Evolutionary conservation across 2,888 invertebrate species (phyloP).

Genomic region (Apamea epomidion): DNA sequence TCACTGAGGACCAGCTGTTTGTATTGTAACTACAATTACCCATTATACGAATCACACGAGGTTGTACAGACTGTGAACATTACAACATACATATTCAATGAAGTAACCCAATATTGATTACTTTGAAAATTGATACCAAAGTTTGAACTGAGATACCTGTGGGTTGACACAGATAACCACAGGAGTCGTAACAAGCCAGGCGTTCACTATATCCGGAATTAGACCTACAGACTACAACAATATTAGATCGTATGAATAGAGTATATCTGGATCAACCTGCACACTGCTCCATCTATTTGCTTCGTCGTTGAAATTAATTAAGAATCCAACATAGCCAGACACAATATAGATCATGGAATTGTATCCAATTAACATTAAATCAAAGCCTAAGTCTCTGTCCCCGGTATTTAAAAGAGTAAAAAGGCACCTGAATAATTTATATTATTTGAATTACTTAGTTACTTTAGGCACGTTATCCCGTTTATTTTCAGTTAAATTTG

Average conservation of each 20-base stretch:
- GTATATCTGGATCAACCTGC: slow-evolving; percentile 34
- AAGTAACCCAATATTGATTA: slow-evolving; percentile 55
- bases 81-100: slow-evolving; percentile 36
- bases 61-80: slow-evolving; percentile 1
- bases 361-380: slow-evolving; percentile 31
- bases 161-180: slow-evolving; percentile 51
- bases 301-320: slow-evolving; percentile 59
- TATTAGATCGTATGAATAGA: slow-evolving; percentile 42
- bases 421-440: slow-evolving; percentile 25
- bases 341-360: slow-evolving; percentile 7
- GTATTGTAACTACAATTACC: not conserved
- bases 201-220: slow-evolving; percentile 19
- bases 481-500: slow-evolving; percentile 35
- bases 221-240: slow-evolving; percentile 13
- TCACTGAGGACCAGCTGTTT: not conserved
- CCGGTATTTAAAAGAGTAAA: slow-evolving; percentile 32
- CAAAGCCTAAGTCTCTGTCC: slow-evolving; percentile 17
- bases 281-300: slow-evolving; percentile 36
- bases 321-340: slow-evolving; percentile 26
- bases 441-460: slow-evolving; percentile 1
- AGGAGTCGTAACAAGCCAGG: slow-evolving; percentile 17
- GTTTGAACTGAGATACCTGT: slow-evolving; percentile 49
- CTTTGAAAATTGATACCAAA: slow-evolving; percentile 48
- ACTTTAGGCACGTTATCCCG: slow-evolving; percentile 12
- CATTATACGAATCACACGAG: not conserved